These are phyloP conservation scores for Anthoscopus minutus DNA, from an alignment of 2,113 vertebrate genomes.

Conservation along the genomic window DNA sequence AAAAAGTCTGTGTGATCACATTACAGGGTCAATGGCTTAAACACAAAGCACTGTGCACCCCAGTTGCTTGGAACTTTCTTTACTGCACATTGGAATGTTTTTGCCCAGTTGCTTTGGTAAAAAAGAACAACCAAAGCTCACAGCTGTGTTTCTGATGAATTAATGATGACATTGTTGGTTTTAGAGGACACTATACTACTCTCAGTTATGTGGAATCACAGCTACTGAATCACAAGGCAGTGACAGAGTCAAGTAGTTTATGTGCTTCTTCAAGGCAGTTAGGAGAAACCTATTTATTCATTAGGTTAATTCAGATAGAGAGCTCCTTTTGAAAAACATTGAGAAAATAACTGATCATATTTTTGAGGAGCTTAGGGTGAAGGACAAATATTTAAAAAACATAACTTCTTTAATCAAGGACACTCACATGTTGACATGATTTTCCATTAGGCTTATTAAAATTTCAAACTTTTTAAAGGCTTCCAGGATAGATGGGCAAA, in stretches of 20 bases:
- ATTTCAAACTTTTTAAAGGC: not conserved
- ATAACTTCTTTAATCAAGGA: not conserved
- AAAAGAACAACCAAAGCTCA: slow-evolving; percentile 13
- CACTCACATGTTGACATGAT: not conserved
- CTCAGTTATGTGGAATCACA: slow-evolving; percentile 20
- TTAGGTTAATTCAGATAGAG: not conserved
- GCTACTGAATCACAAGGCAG: slow-evolving; percentile 24
- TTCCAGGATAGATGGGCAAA: not conserved
- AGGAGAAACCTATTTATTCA: not conserved
- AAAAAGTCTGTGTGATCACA: slow-evolving; percentile 37
- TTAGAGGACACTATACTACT: slow-evolving; percentile 6
- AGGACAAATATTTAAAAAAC: not conserved
- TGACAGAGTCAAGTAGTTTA: not conserved
- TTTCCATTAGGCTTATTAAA: not conserved
- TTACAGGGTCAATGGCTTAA: slow-evolving; percentile 41
- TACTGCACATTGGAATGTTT: slow-evolving; percentile 29
- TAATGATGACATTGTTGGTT: slow-evolving; percentile 46
- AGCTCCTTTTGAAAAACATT: not conserved
- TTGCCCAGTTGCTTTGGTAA: not conserved
- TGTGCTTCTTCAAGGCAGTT: not conserved
- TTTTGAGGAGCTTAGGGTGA: not conserved
- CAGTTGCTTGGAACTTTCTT: slow-evolving; percentile 35
- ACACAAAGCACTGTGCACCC: not conserved
- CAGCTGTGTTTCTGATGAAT: slow-evolving; percentile 45
- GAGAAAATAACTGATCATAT: not conserved